Percentiles rank a stretch among this genome's conserved stretches.
Evolutionary conservation across 2,797 vertebrate species (phyloP).

Genomic region (Parambassis ranga): DNA sequence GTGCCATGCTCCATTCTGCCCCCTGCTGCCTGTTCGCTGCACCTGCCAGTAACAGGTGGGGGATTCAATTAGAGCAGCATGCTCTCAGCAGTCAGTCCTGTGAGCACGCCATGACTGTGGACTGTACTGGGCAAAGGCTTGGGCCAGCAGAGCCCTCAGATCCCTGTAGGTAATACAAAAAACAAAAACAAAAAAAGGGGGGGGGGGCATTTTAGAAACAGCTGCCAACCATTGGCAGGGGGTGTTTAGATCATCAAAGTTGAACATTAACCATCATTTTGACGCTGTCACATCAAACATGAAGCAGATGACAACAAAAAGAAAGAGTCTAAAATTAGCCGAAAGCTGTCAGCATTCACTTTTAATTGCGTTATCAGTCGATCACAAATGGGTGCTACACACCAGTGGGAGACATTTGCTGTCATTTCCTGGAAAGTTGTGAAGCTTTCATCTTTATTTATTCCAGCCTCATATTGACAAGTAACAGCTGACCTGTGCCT

Average conservation of each 20-base stretch:
- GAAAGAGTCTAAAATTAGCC: constrained; percentile 70
- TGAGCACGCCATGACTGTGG: constrained; percentile 60
- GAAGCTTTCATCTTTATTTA: constrained; percentile 63
- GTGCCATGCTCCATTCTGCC: constrained; percentile 72
- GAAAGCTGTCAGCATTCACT: constrained; percentile 67
- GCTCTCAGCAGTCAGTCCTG: constrained; percentile 71
- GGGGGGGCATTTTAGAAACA: constrained; percentile 49
- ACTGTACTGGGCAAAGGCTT: constrained; percentile 50
- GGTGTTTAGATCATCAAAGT: constrained; percentile 73
- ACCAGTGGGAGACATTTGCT: constrained; percentile 67
- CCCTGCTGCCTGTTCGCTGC: constrained; percentile 73
- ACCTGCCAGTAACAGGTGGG: constrained; percentile 83
- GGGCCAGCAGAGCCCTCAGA: constrained; percentile 45
- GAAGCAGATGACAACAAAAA: constrained; percentile 55
- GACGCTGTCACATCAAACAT: constrained; percentile 65
- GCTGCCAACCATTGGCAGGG: constrained; percentile 65
- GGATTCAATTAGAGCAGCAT: constrained; percentile 84
- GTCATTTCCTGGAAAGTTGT: constrained; percentile 64
- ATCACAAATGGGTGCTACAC: constrained; percentile 60
- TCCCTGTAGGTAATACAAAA: constrained; percentile 21
- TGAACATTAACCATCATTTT: constrained; percentile 59
- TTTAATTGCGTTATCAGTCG: constrained; percentile 70
- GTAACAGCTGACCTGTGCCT: constrained; percentile 71
- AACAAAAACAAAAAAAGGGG: not conserved
- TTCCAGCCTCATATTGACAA: constrained; percentile 67